A percentile compares a stretch with the other conserved stretches of the same genome.
Conservation (phyloP, 2,113 vertebrate genomes). For the Scalopus aquaticus region DNA sequence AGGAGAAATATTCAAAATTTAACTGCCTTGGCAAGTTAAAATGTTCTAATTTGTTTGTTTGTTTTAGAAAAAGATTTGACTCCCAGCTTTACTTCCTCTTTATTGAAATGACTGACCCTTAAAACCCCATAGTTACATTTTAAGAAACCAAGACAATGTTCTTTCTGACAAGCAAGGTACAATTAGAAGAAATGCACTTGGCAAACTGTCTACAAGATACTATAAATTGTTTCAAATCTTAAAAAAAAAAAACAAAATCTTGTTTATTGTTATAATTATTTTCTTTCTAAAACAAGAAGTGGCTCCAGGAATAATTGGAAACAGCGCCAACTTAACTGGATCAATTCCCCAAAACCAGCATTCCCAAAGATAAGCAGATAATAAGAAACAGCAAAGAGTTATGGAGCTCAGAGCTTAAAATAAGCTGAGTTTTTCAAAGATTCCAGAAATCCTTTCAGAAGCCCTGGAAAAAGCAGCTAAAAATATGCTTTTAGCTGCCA, state of each 20-base stretch:
- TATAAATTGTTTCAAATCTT: not conserved
- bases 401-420: not conserved
- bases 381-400: not conserved
- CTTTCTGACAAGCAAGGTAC: not conserved
- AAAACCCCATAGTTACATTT: not conserved
- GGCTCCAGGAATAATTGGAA: not conserved
- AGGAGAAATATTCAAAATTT: not conserved
- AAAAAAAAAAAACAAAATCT: not conserved
- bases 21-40: not conserved
- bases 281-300: not conserved
- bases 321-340: not conserved
- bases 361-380: slow-evolving; percentile 14
- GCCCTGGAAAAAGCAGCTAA: not conserved
- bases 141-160: not conserved
- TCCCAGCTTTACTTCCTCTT: not conserved
- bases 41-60: slow-evolving; percentile 13
- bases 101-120: not conserved
- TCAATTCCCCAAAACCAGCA: not conserved
- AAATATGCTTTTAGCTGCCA: not conserved
- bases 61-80: not conserved
- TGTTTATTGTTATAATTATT: not conserved
- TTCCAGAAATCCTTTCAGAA: slow-evolving; percentile 8
- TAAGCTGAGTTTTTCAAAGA: not conserved
- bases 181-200: not conserved
- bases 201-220: not conserved